Base-by-base conservation (phyloP, 2,113 vertebrate species). In the Chaenocephalus aceratus region DNA sequence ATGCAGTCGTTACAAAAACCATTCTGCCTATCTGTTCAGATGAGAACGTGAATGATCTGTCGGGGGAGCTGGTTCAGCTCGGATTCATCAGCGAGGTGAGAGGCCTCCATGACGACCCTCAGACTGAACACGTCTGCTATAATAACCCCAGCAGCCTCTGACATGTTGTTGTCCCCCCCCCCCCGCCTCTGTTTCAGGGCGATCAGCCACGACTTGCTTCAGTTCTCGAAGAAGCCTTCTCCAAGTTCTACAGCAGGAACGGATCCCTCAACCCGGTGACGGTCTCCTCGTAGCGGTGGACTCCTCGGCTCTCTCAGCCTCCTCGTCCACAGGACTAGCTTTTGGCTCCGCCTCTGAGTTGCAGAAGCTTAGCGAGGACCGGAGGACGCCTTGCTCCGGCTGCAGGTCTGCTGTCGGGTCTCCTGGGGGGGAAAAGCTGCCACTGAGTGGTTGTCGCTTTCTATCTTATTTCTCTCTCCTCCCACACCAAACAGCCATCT, bases 221-320 rank as follows among this genome's bases (percentile, higher is more conserved):
- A 64, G 96, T 99, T 95, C 96, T 99, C 58, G 98, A 99, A 95
- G 98, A 99, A 92, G 97, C 98, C 16, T 97, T 99, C 93, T 96
- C 93, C 75, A 99, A 96, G 94, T 99, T 98, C 95, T 98, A 97
- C 90, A 97, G 95, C 88, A 95, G 98, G 77, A 99, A 96, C 0
- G 98, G 95, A 16, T 96, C 96, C 61, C 95, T 98, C 78, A 97
- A 97, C 18, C 96, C 97, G 0, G 97, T 99, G 89, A 98, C 97
- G 0, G 98, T 99, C 12, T 99, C 98, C 5, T 98, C 97, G 6
- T 99, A 99, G 96, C 95, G 56, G 74, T 86, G 88, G 82, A 75
- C 70, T 53, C 66, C 44, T 46, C 9, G 60, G 60, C 79, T 83
- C 76, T 63, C 26, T 80, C 86, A 45, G 64, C 61, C 84, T 78